A percentile compares a stretch with the other conserved stretches of the same genome.
Evolutionary conservation across 2,797 vertebrate genomes (phyloP).

Genomic region (Thripadectes ignobilis): DNA sequence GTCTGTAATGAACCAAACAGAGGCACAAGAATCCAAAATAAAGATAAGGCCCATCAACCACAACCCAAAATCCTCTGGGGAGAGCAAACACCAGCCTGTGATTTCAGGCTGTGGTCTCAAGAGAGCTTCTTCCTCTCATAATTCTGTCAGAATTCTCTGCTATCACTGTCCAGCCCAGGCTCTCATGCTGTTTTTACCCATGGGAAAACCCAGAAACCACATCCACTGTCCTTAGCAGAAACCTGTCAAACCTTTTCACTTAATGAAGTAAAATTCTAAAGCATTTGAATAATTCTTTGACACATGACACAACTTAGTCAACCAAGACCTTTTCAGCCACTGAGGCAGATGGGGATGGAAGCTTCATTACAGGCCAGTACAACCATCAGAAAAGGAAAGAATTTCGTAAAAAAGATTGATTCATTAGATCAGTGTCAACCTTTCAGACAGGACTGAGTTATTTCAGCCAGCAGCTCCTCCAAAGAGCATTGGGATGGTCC

Average conservation of each 20-base stretch:
- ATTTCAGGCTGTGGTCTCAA: background rate
- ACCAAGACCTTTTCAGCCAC: background rate
- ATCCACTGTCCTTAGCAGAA: background rate
- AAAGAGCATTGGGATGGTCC: background rate
- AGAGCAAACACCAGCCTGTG: background rate
- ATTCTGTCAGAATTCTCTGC: background rate
- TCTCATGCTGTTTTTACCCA: background rate
- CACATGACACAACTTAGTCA: background rate
- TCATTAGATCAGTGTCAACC: background rate
- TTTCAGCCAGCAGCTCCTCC: background rate
- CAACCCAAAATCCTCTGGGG: background rate
- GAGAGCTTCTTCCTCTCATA: background rate
- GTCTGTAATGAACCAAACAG: background rate
- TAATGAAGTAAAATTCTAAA: background rate
- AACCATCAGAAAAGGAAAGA: background rate
- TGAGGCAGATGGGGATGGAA: accelerated
- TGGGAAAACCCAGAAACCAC: background rate
- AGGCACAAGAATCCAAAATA: background rate
- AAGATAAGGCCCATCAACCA: background rate
- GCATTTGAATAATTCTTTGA: background rate
- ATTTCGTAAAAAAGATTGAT: background rate
- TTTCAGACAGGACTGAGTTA: background rate
- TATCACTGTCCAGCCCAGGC: background rate
- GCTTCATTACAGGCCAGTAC: background rate
- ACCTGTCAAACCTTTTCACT: background rate